phyloP scores from a whole-genome alignment of 2,113 vertebrate genomes.

The Bungarus multicinctus region DNA sequence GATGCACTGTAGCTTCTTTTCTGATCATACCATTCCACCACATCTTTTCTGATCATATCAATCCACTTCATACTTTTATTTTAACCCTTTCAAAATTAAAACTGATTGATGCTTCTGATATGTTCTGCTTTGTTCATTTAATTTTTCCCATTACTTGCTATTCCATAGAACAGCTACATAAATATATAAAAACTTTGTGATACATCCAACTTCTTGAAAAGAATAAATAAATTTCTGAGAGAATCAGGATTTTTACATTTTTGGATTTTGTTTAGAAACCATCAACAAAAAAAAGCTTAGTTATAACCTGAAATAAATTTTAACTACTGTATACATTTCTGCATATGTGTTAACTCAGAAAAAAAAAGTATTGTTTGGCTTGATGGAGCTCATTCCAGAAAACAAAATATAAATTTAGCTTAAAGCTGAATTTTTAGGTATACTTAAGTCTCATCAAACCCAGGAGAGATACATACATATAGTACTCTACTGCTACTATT shows the following conservation, averaged over 20 bases:
- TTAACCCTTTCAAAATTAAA: slow-evolving; percentile 38
- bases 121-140: slow-evolving; percentile 16
- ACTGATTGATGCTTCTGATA: slow-evolving; percentile 29
- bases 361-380: not conserved
- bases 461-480: not conserved
- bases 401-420: not conserved
- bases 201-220: slow-evolving; percentile 47
- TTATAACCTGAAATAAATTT: slow-evolving; percentile 3
- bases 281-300: slow-evolving; percentile 1
- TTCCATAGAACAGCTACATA: slow-evolving; percentile 22
- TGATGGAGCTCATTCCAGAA: not conserved
- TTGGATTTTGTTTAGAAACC: not conserved
- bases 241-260: not conserved
- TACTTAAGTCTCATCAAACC: not conserved
- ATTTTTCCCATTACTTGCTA: slow-evolving; percentile 31
- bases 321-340: not conserved
- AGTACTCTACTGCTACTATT: not conserved
- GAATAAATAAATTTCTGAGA: slow-evolving; percentile 17
- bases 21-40: slow-evolving; percentile 5
- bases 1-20: slow-evolving; percentile 19
- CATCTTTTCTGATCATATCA: slow-evolving; percentile 22
- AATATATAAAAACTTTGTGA: slow-evolving; percentile 34
- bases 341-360: not conserved
- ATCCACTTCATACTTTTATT: slow-evolving; percentile 29
- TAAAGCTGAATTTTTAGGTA: not conserved